Percentiles rank a stretch among this genome's conserved stretches.
Evolutionary conservation across 1,140 invertebrate species (phyloP).

Genomic region (Oscheius sp.): DNA sequence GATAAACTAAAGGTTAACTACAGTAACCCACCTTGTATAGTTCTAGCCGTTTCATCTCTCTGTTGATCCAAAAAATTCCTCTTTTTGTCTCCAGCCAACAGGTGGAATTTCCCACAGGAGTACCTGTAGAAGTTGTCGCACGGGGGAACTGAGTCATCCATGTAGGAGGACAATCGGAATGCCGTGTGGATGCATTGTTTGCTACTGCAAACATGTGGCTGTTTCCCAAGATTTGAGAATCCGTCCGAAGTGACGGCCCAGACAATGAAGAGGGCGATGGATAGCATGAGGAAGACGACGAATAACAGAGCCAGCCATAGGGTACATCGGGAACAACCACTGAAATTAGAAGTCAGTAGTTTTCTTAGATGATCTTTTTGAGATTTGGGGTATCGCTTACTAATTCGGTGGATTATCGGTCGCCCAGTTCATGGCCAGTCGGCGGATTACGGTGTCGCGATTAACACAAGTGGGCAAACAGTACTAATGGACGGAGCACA

Average conservation of each 20-base stretch:
- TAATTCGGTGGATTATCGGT: neutral
- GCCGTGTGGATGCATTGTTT: constrained; percentile 33
- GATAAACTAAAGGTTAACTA: neutral
- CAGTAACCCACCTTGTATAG: constrained; percentile 11
- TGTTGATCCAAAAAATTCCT: constrained; percentile 26
- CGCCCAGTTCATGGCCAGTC: neutral
- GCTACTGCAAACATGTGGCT: constrained; percentile 27
- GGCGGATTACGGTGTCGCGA: constrained; percentile 9
- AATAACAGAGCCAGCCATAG: constrained; percentile 32
- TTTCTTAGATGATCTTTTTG: neutral
- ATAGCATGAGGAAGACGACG: constrained; percentile 24
- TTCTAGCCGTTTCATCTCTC: constrained; percentile 19
- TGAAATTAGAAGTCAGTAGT: neutral
- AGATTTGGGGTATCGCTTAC: neutral
- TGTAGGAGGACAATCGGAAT: constrained; percentile 29
- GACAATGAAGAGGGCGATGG: constrained; percentile 34
- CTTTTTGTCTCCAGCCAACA: constrained; percentile 10
- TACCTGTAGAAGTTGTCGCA: constrained; percentile 40
- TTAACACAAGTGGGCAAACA: constrained; percentile 10
- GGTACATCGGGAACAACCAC: constrained; percentile 21
- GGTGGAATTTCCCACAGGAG: constrained; percentile 32
- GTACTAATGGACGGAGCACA: constrained; percentile 6
- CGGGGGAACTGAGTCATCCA: constrained; percentile 28
- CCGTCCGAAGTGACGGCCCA: constrained; percentile 41
- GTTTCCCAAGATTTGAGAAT: constrained; percentile 28